Evolutionary conservation across 2,888 invertebrate species (phyloP).

Genomic region (Cyaniris semiargus): DNA sequence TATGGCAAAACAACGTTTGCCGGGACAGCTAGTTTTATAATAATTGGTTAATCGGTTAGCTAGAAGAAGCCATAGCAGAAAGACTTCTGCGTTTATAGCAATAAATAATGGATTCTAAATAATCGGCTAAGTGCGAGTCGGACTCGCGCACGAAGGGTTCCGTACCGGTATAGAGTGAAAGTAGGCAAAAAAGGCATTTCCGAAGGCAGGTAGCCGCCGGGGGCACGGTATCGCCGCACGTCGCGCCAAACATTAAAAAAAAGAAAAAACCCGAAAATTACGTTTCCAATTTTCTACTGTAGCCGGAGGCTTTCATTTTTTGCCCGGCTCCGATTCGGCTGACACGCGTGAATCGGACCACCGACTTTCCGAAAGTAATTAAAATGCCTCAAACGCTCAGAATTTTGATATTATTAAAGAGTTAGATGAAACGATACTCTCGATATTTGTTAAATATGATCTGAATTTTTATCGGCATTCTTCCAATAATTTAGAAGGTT

Average conservation of each 20-base stretch:
- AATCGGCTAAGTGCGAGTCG: no score
- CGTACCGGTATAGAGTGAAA: no score
- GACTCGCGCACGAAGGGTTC: no score
- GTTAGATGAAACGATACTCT: slow-evolving; percentile 34
- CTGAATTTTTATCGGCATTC: slow-evolving; percentile 15
- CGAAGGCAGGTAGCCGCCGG: slow-evolving; percentile 58
- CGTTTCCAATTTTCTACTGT: slow-evolving; percentile 82
- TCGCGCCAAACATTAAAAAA: slow-evolving; percentile 78
- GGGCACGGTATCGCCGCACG: slow-evolving; percentile 60
- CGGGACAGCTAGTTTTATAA: no score
- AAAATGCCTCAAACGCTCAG: slow-evolving; percentile 50
- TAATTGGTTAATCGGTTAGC: no score
- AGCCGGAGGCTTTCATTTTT: slow-evolving; percentile 76
- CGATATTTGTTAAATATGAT: slow-evolving; percentile 19
- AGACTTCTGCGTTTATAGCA: no score
- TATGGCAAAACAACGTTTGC: no score
- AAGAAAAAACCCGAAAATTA: slow-evolving; percentile 80
- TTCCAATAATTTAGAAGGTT: neutral
- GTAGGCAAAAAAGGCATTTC: no score
- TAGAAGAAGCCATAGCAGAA: no score
- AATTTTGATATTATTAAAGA: slow-evolving; percentile 33
- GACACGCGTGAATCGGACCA: slow-evolving; percentile 62
- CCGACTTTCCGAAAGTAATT: slow-evolving; percentile 73
- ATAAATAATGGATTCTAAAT: no score
- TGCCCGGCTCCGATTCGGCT: slow-evolving; percentile 73